Conservation (phyloP, 2,113 vertebrate genomes). For the Dicrurus megarhynchus region DNA sequence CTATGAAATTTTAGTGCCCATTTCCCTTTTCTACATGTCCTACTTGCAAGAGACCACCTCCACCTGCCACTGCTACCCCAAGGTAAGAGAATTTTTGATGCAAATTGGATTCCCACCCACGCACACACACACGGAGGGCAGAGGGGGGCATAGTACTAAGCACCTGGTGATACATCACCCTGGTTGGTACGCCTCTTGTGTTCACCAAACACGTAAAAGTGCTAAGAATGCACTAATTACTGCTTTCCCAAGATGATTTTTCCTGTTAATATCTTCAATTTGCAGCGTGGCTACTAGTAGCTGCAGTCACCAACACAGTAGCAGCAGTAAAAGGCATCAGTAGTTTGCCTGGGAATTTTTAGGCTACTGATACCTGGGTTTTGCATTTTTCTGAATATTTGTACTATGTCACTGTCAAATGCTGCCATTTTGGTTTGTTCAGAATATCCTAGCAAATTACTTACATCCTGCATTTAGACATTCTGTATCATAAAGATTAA, state of each 20-base stretch:
- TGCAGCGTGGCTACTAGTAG: neutral
- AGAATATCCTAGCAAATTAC: neutral
- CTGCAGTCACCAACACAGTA: neutral
- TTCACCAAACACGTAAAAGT: neutral
- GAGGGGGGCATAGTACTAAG: rapidly evolving
- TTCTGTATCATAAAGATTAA: neutral
- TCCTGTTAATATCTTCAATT: neutral
- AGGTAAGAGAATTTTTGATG: neutral
- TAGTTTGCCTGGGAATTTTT: neutral
- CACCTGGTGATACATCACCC: neutral
- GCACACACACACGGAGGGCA: neutral
- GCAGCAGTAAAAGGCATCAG: neutral
- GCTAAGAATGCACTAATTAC: neutral
- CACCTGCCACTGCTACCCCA: neutral
- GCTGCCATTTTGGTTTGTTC: neutral
- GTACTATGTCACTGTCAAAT: neutral
- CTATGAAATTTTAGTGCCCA: neutral
- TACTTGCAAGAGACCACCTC: neutral
- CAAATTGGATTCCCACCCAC: neutral
- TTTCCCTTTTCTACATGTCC: neutral
- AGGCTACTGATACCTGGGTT: neutral
- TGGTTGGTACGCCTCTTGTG: neutral
- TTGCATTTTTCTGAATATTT: neutral
- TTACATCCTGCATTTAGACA: neutral
- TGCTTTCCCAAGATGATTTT: neutral